Conservation (phyloP, 2,113 vertebrate genomes). For the Corydoras maculifer region DNA sequence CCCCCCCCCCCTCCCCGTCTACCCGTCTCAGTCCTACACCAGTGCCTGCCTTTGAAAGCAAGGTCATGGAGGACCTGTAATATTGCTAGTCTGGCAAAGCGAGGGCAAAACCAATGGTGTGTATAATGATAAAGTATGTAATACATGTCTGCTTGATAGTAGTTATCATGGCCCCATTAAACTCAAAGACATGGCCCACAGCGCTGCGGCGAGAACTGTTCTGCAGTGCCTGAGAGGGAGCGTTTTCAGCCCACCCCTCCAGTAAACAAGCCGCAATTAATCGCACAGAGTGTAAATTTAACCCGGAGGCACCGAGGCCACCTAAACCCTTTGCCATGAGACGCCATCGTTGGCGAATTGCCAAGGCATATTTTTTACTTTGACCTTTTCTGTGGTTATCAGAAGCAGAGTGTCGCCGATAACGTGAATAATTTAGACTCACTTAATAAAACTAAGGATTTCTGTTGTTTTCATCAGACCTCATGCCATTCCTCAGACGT, state of each 20-base stretch:
- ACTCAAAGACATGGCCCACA: slow-evolving; percentile 29
- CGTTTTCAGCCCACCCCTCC: slow-evolving; percentile 27
- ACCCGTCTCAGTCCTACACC: slow-evolving; percentile 18
- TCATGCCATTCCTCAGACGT: no score
- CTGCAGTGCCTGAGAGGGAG: slow-evolving; percentile 20
- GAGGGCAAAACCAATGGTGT: slow-evolving; percentile 44
- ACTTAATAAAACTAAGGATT: no score
- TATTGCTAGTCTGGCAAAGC: slow-evolving; percentile 39
- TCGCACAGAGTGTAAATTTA: slow-evolving; percentile 45
- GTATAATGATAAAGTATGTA: slow-evolving; percentile 43
- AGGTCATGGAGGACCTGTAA: slow-evolving; percentile 39
- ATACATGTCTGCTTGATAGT: slow-evolving; percentile 34
- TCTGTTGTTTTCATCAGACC: no score
- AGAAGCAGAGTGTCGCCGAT: slow-evolving; percentile 16
- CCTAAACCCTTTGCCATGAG: slow-evolving; percentile 37
- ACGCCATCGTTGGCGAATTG: slow-evolving; percentile 39
- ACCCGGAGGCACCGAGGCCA: slow-evolving; percentile 36
- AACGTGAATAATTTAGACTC: not conserved
- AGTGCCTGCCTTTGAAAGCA: slow-evolving; percentile 25
- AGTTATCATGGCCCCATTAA: slow-evolving; percentile 39
- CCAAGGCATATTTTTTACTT: slow-evolving; percentile 43
- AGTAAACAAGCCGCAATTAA: slow-evolving; percentile 46
- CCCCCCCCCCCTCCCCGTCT: no score
- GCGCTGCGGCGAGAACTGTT: slow-evolving; percentile 17
- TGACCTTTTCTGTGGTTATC: slow-evolving; percentile 40